Evolutionary conservation across 2,113 vertebrate genomes (phyloP).

Genomic region (Channa argus): DNA sequence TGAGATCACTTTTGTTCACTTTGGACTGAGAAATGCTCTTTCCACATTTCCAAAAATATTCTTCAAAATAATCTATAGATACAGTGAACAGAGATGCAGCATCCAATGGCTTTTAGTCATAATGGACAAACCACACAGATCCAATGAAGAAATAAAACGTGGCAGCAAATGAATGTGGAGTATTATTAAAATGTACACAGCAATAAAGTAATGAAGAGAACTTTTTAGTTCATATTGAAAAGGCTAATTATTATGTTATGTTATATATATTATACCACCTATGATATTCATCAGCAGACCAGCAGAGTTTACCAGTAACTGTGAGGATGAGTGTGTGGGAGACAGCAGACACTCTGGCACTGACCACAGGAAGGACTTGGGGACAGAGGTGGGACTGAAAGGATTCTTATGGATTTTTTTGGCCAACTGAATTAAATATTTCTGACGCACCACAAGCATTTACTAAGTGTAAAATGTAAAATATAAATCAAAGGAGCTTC

Average conservation of each 20-base stretch:
- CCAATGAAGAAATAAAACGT: conserved; percentile 78
- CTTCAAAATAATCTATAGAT: too few species aligned
- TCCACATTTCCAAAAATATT: too few species aligned
- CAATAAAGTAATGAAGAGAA: conserved; percentile 63
- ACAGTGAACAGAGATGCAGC: too few species aligned
- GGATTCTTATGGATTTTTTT: too few species aligned
- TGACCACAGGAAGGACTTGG: not conserved
- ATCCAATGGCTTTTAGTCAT: not conserved
- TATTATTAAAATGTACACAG: conserved; percentile 81
- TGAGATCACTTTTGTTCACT: too few species aligned
- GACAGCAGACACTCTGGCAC: conserved; percentile 24
- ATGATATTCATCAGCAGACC: conserved; percentile 27
- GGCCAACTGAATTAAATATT: too few species aligned
- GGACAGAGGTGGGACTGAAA: too few species aligned
- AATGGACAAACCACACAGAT: conserved; percentile 39
- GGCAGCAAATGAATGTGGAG: conserved; percentile 76
- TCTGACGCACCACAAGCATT: too few species aligned
- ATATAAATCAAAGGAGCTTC: too few species aligned
- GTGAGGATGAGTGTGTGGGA: conserved; percentile 13
- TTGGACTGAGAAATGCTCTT: too few species aligned
- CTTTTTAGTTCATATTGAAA: conserved; percentile 61
- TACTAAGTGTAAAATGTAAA: too few species aligned
- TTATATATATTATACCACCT: not conserved
- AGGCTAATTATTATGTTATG: conserved; percentile 50
- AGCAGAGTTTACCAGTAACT: conserved; percentile 17